Evolutionary conservation across 2,113 vertebrate genomes (phyloP).

Genomic region (Sebastes schlegelii): DNA sequence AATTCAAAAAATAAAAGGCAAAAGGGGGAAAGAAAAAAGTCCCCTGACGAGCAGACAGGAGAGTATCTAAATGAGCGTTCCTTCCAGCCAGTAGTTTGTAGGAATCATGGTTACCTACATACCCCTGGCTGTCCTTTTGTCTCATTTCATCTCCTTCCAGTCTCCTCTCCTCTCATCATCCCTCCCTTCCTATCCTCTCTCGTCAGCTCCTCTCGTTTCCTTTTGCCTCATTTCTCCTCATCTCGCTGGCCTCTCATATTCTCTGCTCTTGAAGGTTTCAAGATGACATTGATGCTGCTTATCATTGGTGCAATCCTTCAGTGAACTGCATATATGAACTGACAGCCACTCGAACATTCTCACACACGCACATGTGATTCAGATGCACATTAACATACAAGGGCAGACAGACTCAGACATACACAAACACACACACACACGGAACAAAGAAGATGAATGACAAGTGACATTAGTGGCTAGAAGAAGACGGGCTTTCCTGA

Average conservation of each 20-base stretch:
- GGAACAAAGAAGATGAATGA: slow-evolving; percentile 63
- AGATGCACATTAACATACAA: slow-evolving; percentile 46
- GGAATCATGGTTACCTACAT: slow-evolving; percentile 52
- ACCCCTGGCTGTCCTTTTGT: slow-evolving; percentile 47
- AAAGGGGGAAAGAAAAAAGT: background rate
- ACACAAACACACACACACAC: background rate
- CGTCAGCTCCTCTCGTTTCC: slow-evolving; percentile 37
- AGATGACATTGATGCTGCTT: slow-evolving; percentile 64
- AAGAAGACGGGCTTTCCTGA: slow-evolving; percentile 29
- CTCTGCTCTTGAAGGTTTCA: slow-evolving; percentile 53
- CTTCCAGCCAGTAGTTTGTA: slow-evolving; percentile 48
- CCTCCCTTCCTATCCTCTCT: slow-evolving; percentile 29
- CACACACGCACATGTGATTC: slow-evolving; percentile 33
- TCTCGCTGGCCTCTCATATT: slow-evolving; percentile 29
- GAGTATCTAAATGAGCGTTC: slow-evolving; percentile 36
- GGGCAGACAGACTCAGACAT: slow-evolving; percentile 11
- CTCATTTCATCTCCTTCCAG: slow-evolving; percentile 37
- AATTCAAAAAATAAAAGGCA: slow-evolving; percentile 10
- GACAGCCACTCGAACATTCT: slow-evolving; percentile 50
- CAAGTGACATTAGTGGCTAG: slow-evolving; percentile 52
- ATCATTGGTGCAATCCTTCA: slow-evolving; percentile 58
- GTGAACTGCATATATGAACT: slow-evolving; percentile 55
- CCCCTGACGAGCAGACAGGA: slow-evolving; percentile 13
- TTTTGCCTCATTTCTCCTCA: slow-evolving; percentile 50
- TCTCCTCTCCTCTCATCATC: slow-evolving; percentile 32